Evolutionary conservation across 2,888 invertebrate species (phyloP).

Genomic region (Plebejus melissa): DNA sequence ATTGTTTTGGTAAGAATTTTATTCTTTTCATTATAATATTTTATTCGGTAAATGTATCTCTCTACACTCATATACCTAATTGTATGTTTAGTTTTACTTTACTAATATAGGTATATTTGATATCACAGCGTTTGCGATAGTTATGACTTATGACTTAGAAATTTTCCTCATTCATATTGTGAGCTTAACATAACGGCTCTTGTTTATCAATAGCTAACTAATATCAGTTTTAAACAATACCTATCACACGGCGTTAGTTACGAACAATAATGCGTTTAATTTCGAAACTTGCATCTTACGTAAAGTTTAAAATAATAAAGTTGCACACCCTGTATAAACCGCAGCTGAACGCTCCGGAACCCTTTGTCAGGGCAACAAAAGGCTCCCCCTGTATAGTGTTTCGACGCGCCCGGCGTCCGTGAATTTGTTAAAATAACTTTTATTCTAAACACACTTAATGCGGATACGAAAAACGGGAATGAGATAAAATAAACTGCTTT

Average conservation of each 20-base stretch:
- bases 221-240: background rate
- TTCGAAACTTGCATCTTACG: conserved; percentile 8
- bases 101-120: background rate
- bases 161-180: background rate
- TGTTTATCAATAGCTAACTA: background rate
- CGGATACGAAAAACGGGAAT: background rate
- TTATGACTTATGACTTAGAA: background rate
- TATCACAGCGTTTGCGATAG: background rate
- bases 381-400: conserved; percentile 20
- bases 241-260: background rate
- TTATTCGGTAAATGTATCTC: background rate
- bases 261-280: background rate
- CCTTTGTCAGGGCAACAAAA: conserved; percentile 24
- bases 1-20: background rate
- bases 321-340: conserved; percentile 4
- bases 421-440: conserved; percentile 21
- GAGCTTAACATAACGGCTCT: background rate
- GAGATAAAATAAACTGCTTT: conserved; percentile 7
- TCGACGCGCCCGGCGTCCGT: conserved; percentile 17
- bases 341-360: conserved; percentile 15
- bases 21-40: background rate
- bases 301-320: conserved; percentile 24
- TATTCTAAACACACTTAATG: conserved; percentile 14
- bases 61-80: background rate
- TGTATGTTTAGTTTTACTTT: background rate